These are phyloP conservation scores for Montipora foliosa DNA, from an alignment of 64 coral and sea anemone genomes.

Conservation along the genomic window DNA sequence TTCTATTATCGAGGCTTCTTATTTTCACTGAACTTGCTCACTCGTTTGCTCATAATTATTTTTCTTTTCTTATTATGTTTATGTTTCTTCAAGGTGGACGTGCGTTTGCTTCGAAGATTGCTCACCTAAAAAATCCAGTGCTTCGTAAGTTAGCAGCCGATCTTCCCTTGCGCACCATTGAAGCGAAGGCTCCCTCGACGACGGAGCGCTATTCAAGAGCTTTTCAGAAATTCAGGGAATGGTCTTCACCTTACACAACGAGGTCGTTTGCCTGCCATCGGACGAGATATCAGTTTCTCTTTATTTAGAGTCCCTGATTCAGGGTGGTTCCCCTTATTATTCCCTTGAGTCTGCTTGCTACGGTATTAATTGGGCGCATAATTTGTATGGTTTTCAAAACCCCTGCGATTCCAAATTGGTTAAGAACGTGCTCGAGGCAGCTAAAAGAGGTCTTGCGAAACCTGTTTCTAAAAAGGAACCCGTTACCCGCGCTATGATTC, in stretches of 20 bases:
- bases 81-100: conserved; percentile 4
- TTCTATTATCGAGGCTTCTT: conserved; percentile 8
- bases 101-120: conserved; percentile 1
- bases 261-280: conserved; percentile 22
- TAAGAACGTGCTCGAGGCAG: no score
- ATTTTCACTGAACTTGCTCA: neutral
- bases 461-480: no score
- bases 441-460: no score
- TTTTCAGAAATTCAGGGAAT: no score
- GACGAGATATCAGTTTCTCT: conserved; percentile 31
- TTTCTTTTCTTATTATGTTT: conserved; percentile 6
- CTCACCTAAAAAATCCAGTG: conserved; percentile 7
- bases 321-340: conserved; percentile 29
- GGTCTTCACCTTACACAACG: neutral
- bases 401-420: no score
- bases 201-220: no score
- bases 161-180: conserved; percentile 30
- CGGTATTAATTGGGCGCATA: conserved; percentile 69
- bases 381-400: no score
- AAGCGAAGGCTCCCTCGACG: neutral
- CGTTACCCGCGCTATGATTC: no score
- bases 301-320: conserved; percentile 61
- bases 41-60: conserved; percentile 17
- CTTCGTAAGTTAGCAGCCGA: conserved; percentile 27
- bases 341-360: conserved; percentile 58